Conservation (phyloP, 1,140 invertebrate genomes). For the Phortica variegata region DNA sequence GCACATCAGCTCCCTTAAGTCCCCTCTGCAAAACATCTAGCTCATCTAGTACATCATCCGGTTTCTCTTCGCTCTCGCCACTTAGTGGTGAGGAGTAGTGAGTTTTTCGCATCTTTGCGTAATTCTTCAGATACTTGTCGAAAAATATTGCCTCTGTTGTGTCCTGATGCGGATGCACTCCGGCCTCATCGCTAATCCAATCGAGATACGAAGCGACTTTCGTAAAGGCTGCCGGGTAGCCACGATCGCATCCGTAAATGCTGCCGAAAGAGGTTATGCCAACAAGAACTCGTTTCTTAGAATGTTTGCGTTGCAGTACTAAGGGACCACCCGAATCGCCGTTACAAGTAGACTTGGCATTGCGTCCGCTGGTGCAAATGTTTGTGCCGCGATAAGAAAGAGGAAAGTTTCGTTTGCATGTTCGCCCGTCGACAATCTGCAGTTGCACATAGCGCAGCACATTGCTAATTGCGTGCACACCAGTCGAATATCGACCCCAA, state of each 20-base stretch:
- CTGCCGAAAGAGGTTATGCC: constrained; percentile 63
- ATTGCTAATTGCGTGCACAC: constrained; percentile 52
- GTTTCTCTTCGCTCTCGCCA: constrained; percentile 1
- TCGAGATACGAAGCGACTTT: constrained; percentile 60
- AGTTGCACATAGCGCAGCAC: constrained; percentile 58
- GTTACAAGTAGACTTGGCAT: constrained; percentile 53
- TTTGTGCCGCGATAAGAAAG: constrained; percentile 59
- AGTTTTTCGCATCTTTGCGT: constrained; percentile 24
- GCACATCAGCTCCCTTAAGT: constrained; percentile 2
- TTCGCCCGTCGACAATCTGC: constrained; percentile 60
- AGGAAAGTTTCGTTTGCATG: constrained; percentile 62
- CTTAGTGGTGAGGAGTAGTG: constrained; percentile 8
- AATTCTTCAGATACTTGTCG: constrained; percentile 36
- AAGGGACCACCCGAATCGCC: constrained; percentile 60
- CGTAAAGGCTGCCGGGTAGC: constrained; percentile 61
- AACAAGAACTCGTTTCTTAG: constrained; percentile 50
- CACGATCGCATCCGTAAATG: constrained; percentile 59
- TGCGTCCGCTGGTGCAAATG: constrained; percentile 58
- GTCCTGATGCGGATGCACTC: constrained; percentile 37
- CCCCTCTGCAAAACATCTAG: constrained; percentile 16
- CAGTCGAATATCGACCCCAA: constrained; percentile 59
- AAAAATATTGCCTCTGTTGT: constrained; percentile 45
- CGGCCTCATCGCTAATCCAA: constrained; percentile 60
- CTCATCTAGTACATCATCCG: constrained; percentile 35
- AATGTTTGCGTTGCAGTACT: constrained; percentile 42